Conservation (phyloP, 92 coral and sea anemone genomes). For the Heliopora coerulea region DNA sequence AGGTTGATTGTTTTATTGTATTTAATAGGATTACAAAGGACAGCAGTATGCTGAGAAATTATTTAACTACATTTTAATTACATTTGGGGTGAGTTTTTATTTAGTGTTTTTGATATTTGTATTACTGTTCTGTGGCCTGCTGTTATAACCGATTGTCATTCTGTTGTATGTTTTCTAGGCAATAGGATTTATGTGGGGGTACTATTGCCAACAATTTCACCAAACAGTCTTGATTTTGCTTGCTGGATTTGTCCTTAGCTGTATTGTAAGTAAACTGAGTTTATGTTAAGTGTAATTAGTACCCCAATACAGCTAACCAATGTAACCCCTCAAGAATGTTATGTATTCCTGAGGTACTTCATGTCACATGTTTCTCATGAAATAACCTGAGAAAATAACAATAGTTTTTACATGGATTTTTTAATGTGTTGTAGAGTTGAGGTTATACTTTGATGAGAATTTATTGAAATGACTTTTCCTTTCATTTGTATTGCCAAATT, state of each 20-base stretch:
- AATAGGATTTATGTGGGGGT: conserved; percentile 90
- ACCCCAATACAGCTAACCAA: too few species aligned
- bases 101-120: background rate
- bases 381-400: too few species aligned
- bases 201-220: conserved; percentile 84
- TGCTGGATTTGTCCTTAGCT: conserved; percentile 86
- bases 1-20: too few species aligned
- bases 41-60: conserved; percentile 94
- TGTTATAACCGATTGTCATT: background rate
- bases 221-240: conserved; percentile 70
- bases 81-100: conserved; percentile 74
- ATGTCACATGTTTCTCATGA: too few species aligned
- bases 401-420: too few species aligned
- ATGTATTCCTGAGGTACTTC: too few species aligned
- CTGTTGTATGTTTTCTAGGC: conserved; percentile 42
- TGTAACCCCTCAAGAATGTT: too few species aligned
- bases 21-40: conserved; percentile 97
- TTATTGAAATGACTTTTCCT: too few species aligned
- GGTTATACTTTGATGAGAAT: too few species aligned
- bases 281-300: background rate
- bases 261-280: conserved; percentile 69
- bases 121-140: background rate
- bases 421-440: too few species aligned
- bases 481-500: too few species aligned
- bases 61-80: conserved; percentile 75